These are phyloP conservation scores for Orchesella cincta DNA, from an alignment of 1,140 invertebrate genomes.

Conservation along the genomic window DNA sequence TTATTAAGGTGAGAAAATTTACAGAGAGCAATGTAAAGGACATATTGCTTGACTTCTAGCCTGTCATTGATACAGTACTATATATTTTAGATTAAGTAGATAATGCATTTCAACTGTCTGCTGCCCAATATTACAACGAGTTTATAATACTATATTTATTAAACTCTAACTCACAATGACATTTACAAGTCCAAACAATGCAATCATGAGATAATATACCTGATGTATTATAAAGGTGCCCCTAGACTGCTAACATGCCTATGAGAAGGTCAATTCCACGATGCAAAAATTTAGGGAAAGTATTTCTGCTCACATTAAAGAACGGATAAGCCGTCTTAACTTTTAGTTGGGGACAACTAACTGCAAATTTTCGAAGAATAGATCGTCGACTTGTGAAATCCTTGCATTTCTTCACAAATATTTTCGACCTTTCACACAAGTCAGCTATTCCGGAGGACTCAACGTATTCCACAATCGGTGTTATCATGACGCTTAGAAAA, in stretches of 20 bases:
- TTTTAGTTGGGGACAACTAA: neutral
- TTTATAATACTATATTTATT: too few relatives aligned
- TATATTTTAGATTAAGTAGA: too few relatives aligned
- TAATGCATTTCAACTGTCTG: too few relatives aligned
- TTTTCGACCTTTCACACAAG: neutral
- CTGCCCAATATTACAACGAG: too few relatives aligned
- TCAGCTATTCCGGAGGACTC: neutral
- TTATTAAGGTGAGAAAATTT: too few relatives aligned
- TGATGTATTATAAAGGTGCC: too few relatives aligned
- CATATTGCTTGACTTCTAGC: too few relatives aligned
- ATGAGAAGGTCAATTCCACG: neutral
- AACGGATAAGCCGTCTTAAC: neutral
- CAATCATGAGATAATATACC: too few relatives aligned
- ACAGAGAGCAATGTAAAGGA: too few relatives aligned
- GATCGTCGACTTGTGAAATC: neutral
- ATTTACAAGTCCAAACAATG: too few relatives aligned
- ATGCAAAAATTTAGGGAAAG: neutral
- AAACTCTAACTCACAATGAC: too few relatives aligned
- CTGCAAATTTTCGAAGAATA: neutral
- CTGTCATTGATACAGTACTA: too few relatives aligned
- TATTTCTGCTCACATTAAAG: neutral
- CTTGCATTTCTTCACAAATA: neutral
- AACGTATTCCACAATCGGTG: neutral
- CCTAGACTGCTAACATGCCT: neutral
- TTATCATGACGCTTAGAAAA: neutral